phyloP scores from a whole-genome alignment of 2,888 invertebrate species.

The Rhopalosiphum nymphaeae region DNA sequence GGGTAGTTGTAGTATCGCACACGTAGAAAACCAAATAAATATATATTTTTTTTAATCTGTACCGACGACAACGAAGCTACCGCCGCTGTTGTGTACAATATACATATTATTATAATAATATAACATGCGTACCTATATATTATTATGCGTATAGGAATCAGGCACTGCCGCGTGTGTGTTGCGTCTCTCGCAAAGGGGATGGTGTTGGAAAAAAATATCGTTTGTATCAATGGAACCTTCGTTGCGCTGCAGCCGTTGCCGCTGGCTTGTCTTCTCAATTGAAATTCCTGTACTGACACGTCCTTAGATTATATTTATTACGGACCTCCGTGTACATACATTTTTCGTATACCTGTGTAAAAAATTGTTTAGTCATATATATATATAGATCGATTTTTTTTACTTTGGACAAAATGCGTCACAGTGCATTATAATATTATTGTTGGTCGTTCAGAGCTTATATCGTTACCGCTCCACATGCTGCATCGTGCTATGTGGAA shows the following conservation, averaged over 20 bases:
- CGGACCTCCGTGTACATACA: neutral
- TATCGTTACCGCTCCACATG: neutral
- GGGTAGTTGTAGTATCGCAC: neutral
- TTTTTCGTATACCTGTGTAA: neutral
- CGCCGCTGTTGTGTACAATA: neutral
- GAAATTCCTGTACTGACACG: slow-evolving; percentile 33
- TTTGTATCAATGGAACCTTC: neutral
- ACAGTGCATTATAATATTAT: neutral
- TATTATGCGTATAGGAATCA: neutral
- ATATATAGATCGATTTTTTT: neutral
- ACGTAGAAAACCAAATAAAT: neutral
- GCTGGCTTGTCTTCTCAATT: neutral
- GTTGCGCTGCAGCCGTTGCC: neutral
- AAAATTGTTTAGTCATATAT: neutral
- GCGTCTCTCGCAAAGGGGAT: neutral
- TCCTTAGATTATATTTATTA: neutral
- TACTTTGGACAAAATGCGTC: neutral
- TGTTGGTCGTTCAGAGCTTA: neutral
- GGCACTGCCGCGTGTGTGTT: slow-evolving; percentile 1
- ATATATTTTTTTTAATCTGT: neutral
- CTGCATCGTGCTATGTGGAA: neutral
- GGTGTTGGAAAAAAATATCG: neutral
- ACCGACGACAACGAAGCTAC: neutral
- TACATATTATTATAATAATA: neutral
- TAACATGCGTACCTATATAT: neutral